phyloP scores from a whole-genome alignment of 2,113 vertebrate species.

The Ariopsis seemanni region DNA sequence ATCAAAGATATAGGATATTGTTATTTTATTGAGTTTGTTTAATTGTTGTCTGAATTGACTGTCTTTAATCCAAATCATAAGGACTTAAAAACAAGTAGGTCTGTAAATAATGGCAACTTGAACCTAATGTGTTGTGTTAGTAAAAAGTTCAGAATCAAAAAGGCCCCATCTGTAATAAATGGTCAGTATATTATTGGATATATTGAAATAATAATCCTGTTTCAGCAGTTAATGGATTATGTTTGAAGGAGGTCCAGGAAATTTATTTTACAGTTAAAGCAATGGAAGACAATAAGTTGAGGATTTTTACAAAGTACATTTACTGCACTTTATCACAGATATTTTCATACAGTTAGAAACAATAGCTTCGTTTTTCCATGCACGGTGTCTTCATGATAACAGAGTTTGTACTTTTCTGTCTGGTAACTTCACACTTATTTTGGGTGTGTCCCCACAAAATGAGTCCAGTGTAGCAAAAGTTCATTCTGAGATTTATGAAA shows the following conservation, averaged over 20 bases:
- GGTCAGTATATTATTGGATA: background rate
- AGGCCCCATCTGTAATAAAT: background rate
- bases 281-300: background rate
- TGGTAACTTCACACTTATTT: no score
- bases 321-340: no score
- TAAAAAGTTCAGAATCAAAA: background rate
- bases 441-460: no score
- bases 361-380: no score
- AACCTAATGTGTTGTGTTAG: background rate
- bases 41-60: background rate
- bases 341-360: no score
- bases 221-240: background rate
- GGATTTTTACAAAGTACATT: background rate
- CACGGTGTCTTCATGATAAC: no score
- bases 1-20: background rate
- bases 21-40: background rate
- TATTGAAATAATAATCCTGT: background rate
- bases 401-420: no score
- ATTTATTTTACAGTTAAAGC: background rate
- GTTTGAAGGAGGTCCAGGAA: background rate
- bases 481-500: no score
- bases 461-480: no score
- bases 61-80: background rate
- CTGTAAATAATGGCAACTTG: background rate
- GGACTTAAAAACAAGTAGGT: background rate